These are phyloP conservation scores for Trimorus sp. DNA, from an alignment of 2,888 invertebrate genomes.

Conservation along the genomic window DNA sequence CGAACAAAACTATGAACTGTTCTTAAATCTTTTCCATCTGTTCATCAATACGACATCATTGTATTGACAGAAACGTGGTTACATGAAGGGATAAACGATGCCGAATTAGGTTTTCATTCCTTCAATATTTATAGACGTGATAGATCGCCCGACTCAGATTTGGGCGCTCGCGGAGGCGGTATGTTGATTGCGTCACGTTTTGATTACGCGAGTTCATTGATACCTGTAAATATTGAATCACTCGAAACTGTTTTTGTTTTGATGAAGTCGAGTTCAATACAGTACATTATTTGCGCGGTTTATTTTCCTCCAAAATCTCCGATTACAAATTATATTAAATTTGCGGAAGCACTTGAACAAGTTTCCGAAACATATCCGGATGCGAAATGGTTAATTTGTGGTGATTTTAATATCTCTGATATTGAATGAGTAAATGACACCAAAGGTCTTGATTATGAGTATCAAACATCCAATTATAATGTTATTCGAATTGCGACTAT, in stretches of 20 bases:
- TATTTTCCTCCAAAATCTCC: background rate
- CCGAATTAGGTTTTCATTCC: background rate
- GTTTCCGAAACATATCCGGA: background rate
- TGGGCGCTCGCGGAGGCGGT: slow-evolving; percentile 5
- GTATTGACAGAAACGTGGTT: background rate
- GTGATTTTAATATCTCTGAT: background rate
- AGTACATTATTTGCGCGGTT: background rate
- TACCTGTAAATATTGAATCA: background rate
- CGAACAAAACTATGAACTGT: background rate
- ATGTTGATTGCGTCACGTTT: background rate
- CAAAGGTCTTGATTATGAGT: no score
- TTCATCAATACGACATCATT: background rate
- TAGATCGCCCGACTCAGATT: background rate
- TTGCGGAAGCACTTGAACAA: background rate
- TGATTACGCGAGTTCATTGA: background rate
- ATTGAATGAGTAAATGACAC: background rate
- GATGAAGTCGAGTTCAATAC: background rate
- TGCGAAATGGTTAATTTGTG: background rate
- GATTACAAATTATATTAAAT: background rate
- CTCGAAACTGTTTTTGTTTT: background rate
- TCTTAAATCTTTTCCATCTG: background rate
- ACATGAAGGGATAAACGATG: background rate
- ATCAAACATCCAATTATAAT: no score
- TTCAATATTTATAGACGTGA: background rate
- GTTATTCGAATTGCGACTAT: no score